Conservation (phyloP, 1,140 invertebrate genomes). For the Agraylea sexmaculata region DNA sequence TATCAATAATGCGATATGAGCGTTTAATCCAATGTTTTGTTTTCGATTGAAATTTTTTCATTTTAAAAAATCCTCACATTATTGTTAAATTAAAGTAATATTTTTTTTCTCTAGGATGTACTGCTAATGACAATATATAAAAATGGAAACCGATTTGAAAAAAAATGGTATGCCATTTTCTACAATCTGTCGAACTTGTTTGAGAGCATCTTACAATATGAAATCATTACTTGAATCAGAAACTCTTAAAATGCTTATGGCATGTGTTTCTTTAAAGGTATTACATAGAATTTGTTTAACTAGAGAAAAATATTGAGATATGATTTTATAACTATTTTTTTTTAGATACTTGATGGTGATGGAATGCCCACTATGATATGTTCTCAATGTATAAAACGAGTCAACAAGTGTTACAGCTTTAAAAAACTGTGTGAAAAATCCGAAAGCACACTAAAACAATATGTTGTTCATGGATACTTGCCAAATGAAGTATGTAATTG, state of each 20-base stretch:
- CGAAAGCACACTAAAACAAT: constrained; percentile 14
- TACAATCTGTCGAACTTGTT: constrained; percentile 19
- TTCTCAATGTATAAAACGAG: constrained; percentile 14
- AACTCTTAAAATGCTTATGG: constrained; percentile 11
- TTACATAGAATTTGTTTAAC: background rate
- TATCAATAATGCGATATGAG: no score
- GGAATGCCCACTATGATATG: constrained; percentile 17
- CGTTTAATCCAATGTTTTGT: no score
- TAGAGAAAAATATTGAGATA: background rate
- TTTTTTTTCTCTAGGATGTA: no score
- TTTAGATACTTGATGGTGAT: constrained; percentile 14
- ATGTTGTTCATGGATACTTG: constrained; percentile 13
- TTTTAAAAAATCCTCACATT: no score
- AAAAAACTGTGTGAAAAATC: constrained; percentile 20
- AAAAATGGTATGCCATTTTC: constrained; percentile 13
- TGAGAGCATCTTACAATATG: constrained; percentile 15
- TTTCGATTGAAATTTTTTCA: no score
- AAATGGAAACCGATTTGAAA: no score
- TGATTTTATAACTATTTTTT: background rate
- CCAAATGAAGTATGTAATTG: no score
- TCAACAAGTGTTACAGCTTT: constrained; percentile 14
- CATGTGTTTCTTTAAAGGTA: constrained; percentile 14
- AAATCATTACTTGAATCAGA: constrained; percentile 9
- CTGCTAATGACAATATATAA: no score
- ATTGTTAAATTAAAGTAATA: no score